Percentiles rank a stretch among this genome's conserved stretches.
These are phyloP conservation scores for Sycophaga agraensis DNA, from an alignment of 1,140 invertebrate species.

Conservation along the genomic window DNA sequence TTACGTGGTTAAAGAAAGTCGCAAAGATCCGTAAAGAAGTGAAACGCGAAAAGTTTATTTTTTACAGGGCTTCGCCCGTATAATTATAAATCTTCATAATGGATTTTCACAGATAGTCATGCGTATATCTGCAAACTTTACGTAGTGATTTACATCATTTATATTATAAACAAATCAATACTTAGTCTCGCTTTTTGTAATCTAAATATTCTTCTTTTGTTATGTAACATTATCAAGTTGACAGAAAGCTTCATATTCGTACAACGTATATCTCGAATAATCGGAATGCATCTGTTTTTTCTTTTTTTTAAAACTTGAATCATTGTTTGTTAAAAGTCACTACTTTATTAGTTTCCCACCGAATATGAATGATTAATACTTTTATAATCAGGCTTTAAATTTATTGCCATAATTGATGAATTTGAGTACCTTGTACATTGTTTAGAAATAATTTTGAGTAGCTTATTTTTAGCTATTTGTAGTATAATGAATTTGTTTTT, in stretches of 20 bases:
- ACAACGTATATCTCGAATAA: neutral
- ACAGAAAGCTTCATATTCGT: neutral
- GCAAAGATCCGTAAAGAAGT: neutral
- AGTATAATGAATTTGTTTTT: no score
- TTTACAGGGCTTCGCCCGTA: constrained; percentile 54
- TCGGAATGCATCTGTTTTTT: no score
- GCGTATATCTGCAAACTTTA: neutral
- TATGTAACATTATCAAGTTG: neutral
- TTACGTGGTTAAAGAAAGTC: no score
- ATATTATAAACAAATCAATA: neutral
- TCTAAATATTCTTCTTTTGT: neutral
- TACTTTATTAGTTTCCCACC: neutral
- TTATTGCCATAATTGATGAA: no score
- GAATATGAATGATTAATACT: neutral
- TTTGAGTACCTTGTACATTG: no score
- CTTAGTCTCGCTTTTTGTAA: neutral
- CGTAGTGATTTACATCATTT: neutral
- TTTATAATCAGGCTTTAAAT: no score
- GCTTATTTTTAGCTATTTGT: no score
- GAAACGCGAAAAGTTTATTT: constrained; percentile 48
- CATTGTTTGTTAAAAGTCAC: neutral
- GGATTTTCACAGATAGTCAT: constrained; percentile 5
- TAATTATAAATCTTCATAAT: constrained; percentile 57
- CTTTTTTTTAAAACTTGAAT: neutral
- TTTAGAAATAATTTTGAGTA: no score